Percentiles rank a stretch among this genome's conserved stretches.
Evolutionary conservation across 2,113 vertebrate genomes (phyloP).

Genomic region (Hippoglossus stenolepis): DNA sequence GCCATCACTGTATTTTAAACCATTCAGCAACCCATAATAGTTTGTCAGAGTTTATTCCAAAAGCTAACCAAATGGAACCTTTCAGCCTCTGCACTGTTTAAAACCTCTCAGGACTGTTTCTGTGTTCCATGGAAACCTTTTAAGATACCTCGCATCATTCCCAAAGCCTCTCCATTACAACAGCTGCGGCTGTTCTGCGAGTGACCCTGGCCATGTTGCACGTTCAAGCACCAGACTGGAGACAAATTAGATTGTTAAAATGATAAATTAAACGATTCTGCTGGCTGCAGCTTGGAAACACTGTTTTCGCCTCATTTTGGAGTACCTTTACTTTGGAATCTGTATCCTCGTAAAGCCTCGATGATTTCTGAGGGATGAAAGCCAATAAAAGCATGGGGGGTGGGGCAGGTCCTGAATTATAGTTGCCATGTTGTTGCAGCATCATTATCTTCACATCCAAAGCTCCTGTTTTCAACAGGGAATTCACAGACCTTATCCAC

Average conservation of each 20-base stretch:
- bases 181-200: background rate
- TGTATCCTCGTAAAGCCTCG: conserved; percentile 14
- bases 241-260: background rate
- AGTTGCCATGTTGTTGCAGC: conserved; percentile 52
- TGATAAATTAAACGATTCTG: background rate
- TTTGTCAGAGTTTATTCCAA: conserved; percentile 37
- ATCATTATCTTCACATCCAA: conserved; percentile 63
- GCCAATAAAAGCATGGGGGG: conserved; percentile 19
- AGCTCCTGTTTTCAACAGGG: conserved; percentile 45
- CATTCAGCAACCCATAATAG: conserved; percentile 14
- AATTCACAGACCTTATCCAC: conserved; percentile 27
- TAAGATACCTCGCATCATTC: background rate
- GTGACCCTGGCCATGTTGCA: background rate
- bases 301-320: background rate
- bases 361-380: conserved; percentile 18
- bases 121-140: background rate
- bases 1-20: conserved; percentile 30
- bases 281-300: background rate
- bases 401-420: conserved; percentile 10
- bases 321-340: conserved; percentile 16
- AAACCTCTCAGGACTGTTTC: background rate
- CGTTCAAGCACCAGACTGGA: conserved; percentile 1
- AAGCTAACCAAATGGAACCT: conserved; percentile 19
- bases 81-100: background rate
- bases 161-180: background rate